Base-by-base conservation (phyloP, 2,888 invertebrate species). In the Nomada goodeniana region DNA sequence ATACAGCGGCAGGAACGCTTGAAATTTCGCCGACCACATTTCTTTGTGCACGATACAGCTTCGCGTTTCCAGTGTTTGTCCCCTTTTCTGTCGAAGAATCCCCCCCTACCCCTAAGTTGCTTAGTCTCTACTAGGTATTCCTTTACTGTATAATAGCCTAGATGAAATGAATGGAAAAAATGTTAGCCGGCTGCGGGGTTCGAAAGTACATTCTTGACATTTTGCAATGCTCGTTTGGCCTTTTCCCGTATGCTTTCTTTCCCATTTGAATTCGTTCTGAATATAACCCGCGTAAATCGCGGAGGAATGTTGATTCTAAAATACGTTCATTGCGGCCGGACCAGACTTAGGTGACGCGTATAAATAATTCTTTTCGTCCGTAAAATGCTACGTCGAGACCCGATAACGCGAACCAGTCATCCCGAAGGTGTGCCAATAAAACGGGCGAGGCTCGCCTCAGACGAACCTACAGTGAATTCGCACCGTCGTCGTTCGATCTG, bases 1-100 rank as follows among this genome's bases (percentile, higher is more conserved):
- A 75, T 52, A 52, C 42, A 53, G 20, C 52, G n/a, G n/a, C n/a
- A 29, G 11, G 57, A 57, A 55, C 29, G 57, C 59, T 75, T 44
- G 18, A 23, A 36, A 67, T 42, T 20, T 26, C 36, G 1, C 26
- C 74, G 36, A 7, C n/a, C 50, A 20, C 13, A 26, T 55, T 50
- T 29, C n/a, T 7, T 13, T 10, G 10, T 23, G 61, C 44, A 23
- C n/a, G 29, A 18, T 47, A 11, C 18, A 69, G 23, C 60, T 15
- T 18, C 50, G 23, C 9, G 18, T 42, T 50, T 23, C n/a, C 59
- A 44, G 9, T 11, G 5, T 2, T 18, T 20, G 4, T 13, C 20
- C 10, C 0, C 2, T 20, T 42, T 72, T n/a, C 29, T 29, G 47
- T 15, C 15, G 15, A 47, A 47, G 47, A 47, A 47, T 15, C 47